phyloP scores from a whole-genome alignment of 2,113 vertebrate species.

The Nipponia nippon region DNA sequence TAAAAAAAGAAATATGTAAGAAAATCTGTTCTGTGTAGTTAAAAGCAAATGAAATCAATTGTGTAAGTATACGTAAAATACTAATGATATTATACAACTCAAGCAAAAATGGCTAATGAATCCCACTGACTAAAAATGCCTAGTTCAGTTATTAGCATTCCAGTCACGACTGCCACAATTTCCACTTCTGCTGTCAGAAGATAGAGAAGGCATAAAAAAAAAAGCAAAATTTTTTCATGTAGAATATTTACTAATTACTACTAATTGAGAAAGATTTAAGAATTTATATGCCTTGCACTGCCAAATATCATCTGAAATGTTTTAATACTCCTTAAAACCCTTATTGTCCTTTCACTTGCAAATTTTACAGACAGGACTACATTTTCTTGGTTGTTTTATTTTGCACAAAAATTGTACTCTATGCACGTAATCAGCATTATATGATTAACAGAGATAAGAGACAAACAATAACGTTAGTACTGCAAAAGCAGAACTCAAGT shows the following conservation, averaged over 20 bases:
- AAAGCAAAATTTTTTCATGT: not conserved
- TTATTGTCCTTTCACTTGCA: not conserved
- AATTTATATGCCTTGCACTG: not conserved
- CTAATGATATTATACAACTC: not conserved
- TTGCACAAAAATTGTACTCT: not conserved
- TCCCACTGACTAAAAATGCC: not conserved
- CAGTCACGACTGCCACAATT: not conserved
- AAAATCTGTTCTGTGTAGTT: not conserved
- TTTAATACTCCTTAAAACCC: not conserved
- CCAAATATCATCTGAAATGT: not conserved
- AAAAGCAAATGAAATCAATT: slow-evolving; percentile 11
- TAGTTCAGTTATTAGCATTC: not conserved
- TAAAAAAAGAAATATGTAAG: not conserved
- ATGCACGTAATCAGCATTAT: not conserved
- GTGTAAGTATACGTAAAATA: not conserved
- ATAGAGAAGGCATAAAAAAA: not conserved
- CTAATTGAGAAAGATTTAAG: not conserved
- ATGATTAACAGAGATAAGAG: not conserved
- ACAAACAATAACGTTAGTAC: not conserved
- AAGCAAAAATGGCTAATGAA: slow-evolving; percentile 1
- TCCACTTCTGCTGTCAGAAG: not conserved
- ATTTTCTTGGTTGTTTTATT: not conserved
- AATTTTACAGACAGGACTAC: not conserved
- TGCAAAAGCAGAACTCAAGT: not conserved
- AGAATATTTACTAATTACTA: slow-evolving; percentile 5